phyloP scores from a whole-genome alignment of 2,113 vertebrate genomes.

The Tragelaphus imberbis region DNA sequence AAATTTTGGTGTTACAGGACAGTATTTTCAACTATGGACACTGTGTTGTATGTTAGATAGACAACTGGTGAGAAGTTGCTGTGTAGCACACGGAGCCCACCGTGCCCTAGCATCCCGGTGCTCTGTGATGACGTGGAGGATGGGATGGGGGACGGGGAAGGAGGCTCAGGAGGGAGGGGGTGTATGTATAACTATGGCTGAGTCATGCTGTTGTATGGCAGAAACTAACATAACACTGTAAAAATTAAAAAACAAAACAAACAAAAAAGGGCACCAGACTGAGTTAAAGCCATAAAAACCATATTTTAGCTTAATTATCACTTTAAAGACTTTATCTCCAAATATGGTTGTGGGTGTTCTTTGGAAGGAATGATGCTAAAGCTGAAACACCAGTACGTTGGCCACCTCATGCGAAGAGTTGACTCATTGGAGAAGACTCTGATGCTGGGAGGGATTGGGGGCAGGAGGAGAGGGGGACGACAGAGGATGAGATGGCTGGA shows the following conservation, averaged over 20 bases:
- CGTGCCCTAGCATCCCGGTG: neutral
- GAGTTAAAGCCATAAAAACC: too few species aligned
- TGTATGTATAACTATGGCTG: neutral
- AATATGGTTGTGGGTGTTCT: neutral
- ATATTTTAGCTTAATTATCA: neutral
- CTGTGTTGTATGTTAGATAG: neutral
- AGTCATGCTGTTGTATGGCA: neutral
- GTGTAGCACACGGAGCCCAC: rapidly evolving
- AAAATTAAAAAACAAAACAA: neutral
- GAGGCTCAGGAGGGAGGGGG: neutral
- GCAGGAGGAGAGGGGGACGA: too few species aligned
- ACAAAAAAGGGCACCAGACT: neutral
- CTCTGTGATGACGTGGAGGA: neutral
- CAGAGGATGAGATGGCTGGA: too few species aligned
- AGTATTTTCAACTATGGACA: neutral
- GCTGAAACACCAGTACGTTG: too few species aligned
- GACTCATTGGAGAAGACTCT: too few species aligned
- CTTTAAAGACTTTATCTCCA: neutral
- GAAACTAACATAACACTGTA: neutral
- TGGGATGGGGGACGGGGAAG: neutral
- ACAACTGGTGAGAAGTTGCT: neutral
- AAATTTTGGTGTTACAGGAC: neutral
- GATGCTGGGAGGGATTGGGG: too few species aligned
- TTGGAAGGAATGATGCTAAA: too few species aligned
- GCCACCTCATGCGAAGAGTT: too few species aligned